phyloP scores from a whole-genome alignment of 2,113 vertebrate species.

The Ageneiosus marmoratus region DNA sequence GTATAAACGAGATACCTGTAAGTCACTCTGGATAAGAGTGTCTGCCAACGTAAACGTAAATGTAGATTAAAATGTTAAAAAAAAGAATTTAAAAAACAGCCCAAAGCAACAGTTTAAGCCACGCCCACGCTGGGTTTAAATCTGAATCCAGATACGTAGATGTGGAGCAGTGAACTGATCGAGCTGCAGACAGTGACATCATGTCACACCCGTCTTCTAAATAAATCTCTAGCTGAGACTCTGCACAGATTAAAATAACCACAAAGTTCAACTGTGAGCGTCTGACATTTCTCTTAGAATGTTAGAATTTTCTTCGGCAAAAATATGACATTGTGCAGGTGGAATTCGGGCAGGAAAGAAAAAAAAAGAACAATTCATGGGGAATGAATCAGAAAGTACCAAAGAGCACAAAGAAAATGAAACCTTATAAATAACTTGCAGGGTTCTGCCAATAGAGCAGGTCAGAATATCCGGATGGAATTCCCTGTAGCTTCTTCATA shows the following conservation, averaged over 20 bases:
- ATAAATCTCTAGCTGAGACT: neutral
- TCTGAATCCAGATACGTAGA: neutral
- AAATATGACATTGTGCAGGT: neutral
- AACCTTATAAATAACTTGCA: neutral
- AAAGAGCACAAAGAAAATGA: neutral
- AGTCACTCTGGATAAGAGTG: too few relatives aligned
- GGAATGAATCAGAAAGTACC: neutral
- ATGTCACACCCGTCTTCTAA: neutral
- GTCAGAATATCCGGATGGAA: neutral
- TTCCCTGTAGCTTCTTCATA: neutral
- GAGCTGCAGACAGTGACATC: neutral
- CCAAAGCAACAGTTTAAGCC: neutral
- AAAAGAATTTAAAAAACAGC: neutral
- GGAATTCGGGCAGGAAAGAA: constrained; percentile 7
- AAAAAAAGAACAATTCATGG: too few relatives aligned
- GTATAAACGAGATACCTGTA: too few relatives aligned
- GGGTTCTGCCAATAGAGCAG: neutral
- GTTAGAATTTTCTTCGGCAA: neutral
- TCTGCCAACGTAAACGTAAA: too few relatives aligned
- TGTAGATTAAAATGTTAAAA: too few relatives aligned
- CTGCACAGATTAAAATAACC: constrained; percentile 16
- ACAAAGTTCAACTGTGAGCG: neutral
- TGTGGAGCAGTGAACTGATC: neutral
- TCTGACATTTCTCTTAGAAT: neutral
- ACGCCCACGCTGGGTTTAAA: neutral